Base-by-base conservation (phyloP, 2,888 invertebrate genomes). In the Drosophila mulleri region DNA sequence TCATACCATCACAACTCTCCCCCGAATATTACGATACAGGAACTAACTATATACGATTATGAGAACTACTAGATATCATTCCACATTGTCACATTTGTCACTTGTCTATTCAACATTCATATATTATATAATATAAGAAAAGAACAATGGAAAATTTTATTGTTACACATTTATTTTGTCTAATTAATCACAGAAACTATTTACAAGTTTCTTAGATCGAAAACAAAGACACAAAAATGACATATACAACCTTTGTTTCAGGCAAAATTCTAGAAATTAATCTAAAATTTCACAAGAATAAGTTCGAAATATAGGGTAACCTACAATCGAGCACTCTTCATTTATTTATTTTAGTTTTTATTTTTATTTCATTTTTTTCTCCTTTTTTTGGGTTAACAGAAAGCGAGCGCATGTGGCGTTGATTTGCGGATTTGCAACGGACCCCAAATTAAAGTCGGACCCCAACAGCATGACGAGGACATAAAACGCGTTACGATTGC, bases 401-500 rank as follows among this genome's bases (percentile, higher is more conserved):
- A 59, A 50, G 42, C 53, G 54, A 35, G 59, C 61, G 53, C 82
- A 82, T 82, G 71, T 80, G 82, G 82, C 75, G 82, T 80, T 84
- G 82, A 79, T 83, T 81, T 81, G 68, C 78, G 67, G 67, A 79
- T 81, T 83, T 74, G 62, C 56, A 56, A 69, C 68, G 72, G 69
- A 69, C 56, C 68, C 78, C 60, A 70, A 77, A 67, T 72, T 75
- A 79, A 78, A 74, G 56, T 70, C 59, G 63, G 72, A 20, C 45
- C 47, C 67, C 57, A 73, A 68, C 72, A 72, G 75, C 68, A 78
- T 71, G 73, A 78, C 69, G 80, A 72, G 75, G 75, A 81, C 76
- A 82, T 80, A 78, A 80, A 83, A 82, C 73, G 73, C 80, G 69
- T 88, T 87, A 60, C 82, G 75, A 70, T 77, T 67, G 67, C 56